Conservation (phyloP, 2,888 invertebrate genomes). For the Chloromyia formosa region DNA sequence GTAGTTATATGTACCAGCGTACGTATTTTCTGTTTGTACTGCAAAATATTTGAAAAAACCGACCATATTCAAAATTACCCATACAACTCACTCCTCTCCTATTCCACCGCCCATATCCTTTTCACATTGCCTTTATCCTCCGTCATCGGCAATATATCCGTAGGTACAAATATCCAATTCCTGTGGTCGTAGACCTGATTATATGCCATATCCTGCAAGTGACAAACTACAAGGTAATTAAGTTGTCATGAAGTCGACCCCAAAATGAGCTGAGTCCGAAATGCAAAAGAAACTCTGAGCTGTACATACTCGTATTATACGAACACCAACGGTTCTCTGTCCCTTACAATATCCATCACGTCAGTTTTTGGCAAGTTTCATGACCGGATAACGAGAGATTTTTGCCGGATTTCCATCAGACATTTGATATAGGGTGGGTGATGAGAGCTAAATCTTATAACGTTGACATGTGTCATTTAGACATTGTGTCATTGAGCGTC, state of each 20-base stretch:
- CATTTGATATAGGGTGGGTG: conserved; percentile 5
- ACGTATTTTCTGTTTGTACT: too few relatives aligned
- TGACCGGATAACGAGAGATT: conserved; percentile 23
- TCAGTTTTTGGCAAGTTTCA: conserved; percentile 26
- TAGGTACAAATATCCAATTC: background rate
- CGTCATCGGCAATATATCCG: background rate
- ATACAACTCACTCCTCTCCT: too few relatives aligned
- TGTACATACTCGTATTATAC: too few relatives aligned
- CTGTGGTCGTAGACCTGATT: conserved; percentile 15
- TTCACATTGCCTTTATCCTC: background rate
- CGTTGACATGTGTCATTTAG: background rate
- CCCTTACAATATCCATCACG: background rate
- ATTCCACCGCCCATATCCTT: too few relatives aligned
- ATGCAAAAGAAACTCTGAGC: background rate
- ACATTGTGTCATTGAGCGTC: background rate
- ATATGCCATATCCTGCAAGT: conserved; percentile 38
- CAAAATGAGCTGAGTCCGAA: conserved; percentile 26
- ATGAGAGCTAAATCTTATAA: background rate
- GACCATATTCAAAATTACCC: background rate
- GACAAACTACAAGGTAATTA: conserved; percentile 41
- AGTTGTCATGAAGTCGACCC: conserved; percentile 36
- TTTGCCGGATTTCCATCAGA: conserved; percentile 27
- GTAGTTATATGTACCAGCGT: too few relatives aligned
- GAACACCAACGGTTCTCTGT: too few relatives aligned
- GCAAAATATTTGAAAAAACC: too few relatives aligned